Conservation (phyloP, 30 jellyfish, hydroid and myxozoan genomes). For the Rhopilema esculentum region DNA sequence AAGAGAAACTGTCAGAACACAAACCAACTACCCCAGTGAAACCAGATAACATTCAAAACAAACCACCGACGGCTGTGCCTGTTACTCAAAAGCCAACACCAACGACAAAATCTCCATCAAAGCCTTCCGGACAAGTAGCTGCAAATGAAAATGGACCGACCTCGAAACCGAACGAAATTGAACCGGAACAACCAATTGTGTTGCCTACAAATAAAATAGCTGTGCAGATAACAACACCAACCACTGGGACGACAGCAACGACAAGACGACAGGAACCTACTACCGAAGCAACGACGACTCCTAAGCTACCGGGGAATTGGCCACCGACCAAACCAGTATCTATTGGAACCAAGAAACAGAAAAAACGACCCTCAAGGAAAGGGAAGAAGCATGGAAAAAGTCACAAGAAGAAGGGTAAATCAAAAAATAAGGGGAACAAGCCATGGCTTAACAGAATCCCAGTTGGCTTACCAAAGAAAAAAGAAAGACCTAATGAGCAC, state of each 20-base stretch:
- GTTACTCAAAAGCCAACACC: not conserved
- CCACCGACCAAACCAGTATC: constrained; percentile 10
- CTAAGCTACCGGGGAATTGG: not conserved
- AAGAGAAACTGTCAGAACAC: constrained; percentile 6
- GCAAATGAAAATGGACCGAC: not conserved
- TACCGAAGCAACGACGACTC: constrained; percentile 15
- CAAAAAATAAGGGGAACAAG: constrained; percentile 29
- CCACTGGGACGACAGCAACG: constrained; percentile 18
- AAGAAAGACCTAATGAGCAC: not conserved
- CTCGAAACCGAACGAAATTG: constrained; percentile 19
- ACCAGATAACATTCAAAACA: not conserved
- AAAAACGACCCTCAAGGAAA: constrained; percentile 11
- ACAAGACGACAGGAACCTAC: not conserved
- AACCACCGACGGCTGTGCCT: not conserved
- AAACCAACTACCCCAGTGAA: constrained; percentile 13
- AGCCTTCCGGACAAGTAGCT: not conserved
- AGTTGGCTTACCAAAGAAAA: constrained; percentile 45
- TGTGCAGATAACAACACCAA: not conserved
- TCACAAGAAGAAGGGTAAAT: constrained; percentile 25
- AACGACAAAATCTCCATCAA: not conserved
- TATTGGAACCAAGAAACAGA: constrained; percentile 6
- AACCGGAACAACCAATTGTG: constrained; percentile 27
- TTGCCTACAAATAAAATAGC: constrained; percentile 8
- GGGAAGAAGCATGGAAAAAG: constrained; percentile 29
- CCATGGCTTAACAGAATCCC: constrained; percentile 68